phyloP scores from a whole-genome alignment of 2,888 invertebrate genomes.

The Tinea pellionella region DNA sequence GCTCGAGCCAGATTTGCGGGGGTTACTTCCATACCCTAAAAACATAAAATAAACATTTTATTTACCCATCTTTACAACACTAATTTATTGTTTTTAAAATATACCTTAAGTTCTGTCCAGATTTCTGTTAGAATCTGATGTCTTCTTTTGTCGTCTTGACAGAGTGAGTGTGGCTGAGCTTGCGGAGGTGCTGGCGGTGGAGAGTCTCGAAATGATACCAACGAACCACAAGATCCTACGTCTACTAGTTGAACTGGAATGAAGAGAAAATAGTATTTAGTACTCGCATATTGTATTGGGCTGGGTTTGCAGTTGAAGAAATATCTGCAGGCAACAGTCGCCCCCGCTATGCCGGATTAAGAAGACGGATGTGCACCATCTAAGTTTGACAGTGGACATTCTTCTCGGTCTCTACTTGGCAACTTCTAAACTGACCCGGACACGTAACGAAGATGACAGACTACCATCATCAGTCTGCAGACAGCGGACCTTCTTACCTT shows the following conservation, averaged over 20 bases:
- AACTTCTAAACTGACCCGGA: too few relatives aligned
- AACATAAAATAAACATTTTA: conserved; percentile 43
- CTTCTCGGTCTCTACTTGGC: too few relatives aligned
- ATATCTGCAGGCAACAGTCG: too few relatives aligned
- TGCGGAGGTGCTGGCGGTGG: conserved; percentile 52
- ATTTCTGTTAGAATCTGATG: conserved; percentile 73
- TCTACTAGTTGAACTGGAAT: conserved; percentile 54
- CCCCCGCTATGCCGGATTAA: too few relatives aligned
- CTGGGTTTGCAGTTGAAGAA: too few relatives aligned
- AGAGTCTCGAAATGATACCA: conserved; percentile 61
- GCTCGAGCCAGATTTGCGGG: conserved; percentile 73
- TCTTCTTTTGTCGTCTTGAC: conserved; percentile 72
- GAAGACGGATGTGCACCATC: too few relatives aligned
- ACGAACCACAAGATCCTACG: conserved; percentile 58
- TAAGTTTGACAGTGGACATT: too few relatives aligned
- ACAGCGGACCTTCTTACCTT: conserved; percentile 30
- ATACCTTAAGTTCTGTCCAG: conserved; percentile 73
- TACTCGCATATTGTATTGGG: too few relatives aligned
- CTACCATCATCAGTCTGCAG: too few relatives aligned
- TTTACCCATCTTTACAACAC: neutral
- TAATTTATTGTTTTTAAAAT: neutral
- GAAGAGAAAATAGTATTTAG: neutral
- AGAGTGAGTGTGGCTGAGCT: conserved; percentile 64
- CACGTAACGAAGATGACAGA: too few relatives aligned
- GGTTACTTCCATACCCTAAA: conserved; percentile 71